A percentile compares a stretch with the other conserved stretches of the same genome.
phyloP scores from a whole-genome alignment of 2,888 invertebrate genomes.

The Neoascia interrupta region DNA sequence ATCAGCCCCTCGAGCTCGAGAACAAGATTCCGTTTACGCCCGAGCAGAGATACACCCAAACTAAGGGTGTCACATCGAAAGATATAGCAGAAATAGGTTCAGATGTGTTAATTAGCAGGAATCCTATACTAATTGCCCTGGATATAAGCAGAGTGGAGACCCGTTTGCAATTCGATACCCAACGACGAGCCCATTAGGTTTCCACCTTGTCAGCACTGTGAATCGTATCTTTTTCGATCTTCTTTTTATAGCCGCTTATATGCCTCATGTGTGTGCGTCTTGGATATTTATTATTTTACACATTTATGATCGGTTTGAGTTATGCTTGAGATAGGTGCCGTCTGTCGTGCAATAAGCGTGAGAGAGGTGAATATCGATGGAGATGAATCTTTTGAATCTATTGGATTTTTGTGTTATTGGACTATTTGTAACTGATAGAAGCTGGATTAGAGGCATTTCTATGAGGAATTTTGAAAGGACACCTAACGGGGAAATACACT shows the following conservation, averaged over 20 bases:
- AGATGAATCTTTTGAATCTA: too few relatives aligned
- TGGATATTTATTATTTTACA: too few relatives aligned
- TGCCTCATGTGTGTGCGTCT: background rate
- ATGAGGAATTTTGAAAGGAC: too few relatives aligned
- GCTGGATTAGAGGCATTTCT: too few relatives aligned
- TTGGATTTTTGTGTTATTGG: too few relatives aligned
- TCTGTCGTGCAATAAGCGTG: too few relatives aligned
- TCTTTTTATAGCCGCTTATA: conserved; percentile 69
- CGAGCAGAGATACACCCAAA: conserved; percentile 50
- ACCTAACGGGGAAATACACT: too few relatives aligned
- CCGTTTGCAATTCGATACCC: conserved; percentile 60
- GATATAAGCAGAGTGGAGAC: conserved; percentile 36
- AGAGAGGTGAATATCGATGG: too few relatives aligned
- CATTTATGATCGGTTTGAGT: too few relatives aligned
- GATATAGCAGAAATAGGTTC: conserved; percentile 69
- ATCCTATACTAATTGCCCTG: conserved; percentile 66
- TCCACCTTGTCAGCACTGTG: conserved; percentile 60
- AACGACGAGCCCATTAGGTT: conserved; percentile 61
- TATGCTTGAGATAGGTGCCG: too few relatives aligned
- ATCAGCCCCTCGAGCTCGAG: conserved; percentile 40
- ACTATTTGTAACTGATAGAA: too few relatives aligned
- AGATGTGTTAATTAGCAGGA: conserved; percentile 68
- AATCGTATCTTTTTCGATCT: conserved; percentile 72
- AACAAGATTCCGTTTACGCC: conserved; percentile 61
- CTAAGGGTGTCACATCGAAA: conserved; percentile 64